Evolutionary conservation across 2,888 invertebrate species (phyloP).

Genomic region (Camponotus fellah): DNA sequence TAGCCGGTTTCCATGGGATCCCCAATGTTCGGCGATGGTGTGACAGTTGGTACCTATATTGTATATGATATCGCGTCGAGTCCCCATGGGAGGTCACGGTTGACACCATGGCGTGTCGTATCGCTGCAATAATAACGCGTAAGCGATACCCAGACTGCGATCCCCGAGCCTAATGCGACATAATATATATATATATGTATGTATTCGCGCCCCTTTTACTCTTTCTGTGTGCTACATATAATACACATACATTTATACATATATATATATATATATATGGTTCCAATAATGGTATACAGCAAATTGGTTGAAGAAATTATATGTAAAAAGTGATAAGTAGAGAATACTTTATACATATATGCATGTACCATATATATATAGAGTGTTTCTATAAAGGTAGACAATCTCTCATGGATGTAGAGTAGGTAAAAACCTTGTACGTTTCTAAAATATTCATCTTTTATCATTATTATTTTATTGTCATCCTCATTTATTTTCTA

Average conservation of each 20-base stretch:
- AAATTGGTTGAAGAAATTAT: conserved; percentile 14
- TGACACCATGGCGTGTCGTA: conserved; percentile 85
- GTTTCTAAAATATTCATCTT: no score
- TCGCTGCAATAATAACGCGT: conserved; percentile 86
- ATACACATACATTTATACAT: conserved; percentile 50
- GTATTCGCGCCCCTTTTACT: conserved; percentile 58
- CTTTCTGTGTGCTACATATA: conserved; percentile 48
- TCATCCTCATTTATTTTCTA: no score
- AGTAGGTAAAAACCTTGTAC: no score
- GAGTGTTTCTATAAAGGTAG: no score
- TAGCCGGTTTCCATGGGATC: conserved; percentile 79
- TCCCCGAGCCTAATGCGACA: conserved; percentile 80
- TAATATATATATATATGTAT: conserved; percentile 73
- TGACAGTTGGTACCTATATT: conserved; percentile 84
- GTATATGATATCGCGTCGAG: conserved; percentile 79
- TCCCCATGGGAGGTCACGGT: conserved; percentile 84
- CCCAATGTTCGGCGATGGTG: conserved; percentile 71
- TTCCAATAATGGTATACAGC: not conserved
- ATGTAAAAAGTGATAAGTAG: conserved; percentile 47
- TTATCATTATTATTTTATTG: no score
- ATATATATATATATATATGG: conserved; percentile 28
- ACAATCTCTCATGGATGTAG: no score
- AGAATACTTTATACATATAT: conserved; percentile 44
- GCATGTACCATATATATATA: conserved; percentile 15
- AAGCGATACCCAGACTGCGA: conserved; percentile 82